Conservation (phyloP, 2,797 vertebrate species). For the Pipistrellus kuhlii region DNA sequence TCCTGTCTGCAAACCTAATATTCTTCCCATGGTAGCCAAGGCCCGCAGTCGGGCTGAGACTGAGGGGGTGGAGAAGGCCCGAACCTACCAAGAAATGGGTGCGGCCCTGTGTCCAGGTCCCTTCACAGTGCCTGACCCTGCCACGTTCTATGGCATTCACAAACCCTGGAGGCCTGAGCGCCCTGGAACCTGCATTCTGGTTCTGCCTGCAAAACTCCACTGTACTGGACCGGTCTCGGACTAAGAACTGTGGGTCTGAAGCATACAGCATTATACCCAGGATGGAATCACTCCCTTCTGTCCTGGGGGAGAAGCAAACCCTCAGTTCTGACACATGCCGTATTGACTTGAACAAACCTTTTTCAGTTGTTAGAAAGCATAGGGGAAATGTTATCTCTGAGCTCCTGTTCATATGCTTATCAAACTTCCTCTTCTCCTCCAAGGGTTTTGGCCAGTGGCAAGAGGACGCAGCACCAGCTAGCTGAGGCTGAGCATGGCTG, state of each 20-base stretch:
- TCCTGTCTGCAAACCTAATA: not conserved
- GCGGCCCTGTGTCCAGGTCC: not conserved
- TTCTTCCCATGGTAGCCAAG: not conserved
- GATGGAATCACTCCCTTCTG: not conserved
- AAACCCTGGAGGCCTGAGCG: not conserved
- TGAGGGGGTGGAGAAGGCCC: not conserved
- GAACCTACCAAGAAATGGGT: not conserved
- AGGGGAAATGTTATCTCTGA: not conserved
- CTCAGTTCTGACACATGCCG: not conserved
- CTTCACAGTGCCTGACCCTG: no score
- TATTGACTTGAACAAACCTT: not conserved
- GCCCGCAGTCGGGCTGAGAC: not conserved
- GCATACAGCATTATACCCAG: not conserved
- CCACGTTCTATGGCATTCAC: not conserved
- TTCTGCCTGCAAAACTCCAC: not conserved
- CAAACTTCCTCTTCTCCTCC: not conserved
- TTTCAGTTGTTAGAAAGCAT: not conserved
- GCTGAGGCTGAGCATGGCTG: not conserved
- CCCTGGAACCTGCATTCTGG: not conserved
- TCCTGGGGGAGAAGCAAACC: not conserved
- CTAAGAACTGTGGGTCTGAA: not conserved
- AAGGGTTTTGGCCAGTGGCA: not conserved
- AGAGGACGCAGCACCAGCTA: not conserved
- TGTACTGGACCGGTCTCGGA: fast-evolving
- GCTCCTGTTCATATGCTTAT: not conserved